phyloP scores from a whole-genome alignment of 2,797 vertebrate genomes.

The Spinus pinus region DNA sequence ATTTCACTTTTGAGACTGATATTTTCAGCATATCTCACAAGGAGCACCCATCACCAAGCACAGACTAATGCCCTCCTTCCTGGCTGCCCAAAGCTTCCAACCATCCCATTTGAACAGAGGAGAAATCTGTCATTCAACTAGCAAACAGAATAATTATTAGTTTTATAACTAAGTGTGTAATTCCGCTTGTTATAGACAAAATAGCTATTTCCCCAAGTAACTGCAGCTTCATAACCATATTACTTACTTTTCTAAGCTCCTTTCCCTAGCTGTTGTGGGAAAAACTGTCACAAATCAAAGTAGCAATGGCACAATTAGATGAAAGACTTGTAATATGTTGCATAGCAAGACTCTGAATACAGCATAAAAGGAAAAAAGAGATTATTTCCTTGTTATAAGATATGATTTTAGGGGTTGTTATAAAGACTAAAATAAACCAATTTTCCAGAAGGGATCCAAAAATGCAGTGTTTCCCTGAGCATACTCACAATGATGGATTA shows the following conservation, averaged over 20 bases:
- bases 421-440: background rate
- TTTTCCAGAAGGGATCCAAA: background rate
- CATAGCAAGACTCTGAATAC: background rate
- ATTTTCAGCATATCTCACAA: background rate
- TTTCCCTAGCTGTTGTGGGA: background rate
- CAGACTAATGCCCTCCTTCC: background rate
- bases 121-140: background rate
- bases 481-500: background rate
- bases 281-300: background rate
- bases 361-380: background rate
- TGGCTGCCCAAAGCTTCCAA: background rate
- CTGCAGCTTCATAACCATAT: background rate
- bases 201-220: conserved; percentile 5
- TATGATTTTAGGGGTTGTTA: background rate
- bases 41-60: background rate
- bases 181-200: conserved; percentile 3
- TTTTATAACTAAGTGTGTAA: conserved; percentile 2
- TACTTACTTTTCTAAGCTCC: background rate
- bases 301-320: background rate
- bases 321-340: background rate
- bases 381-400: background rate
- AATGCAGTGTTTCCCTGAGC: background rate
- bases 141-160: background rate
- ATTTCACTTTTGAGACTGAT: background rate
- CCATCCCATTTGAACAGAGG: background rate